Evolutionary conservation across 2,797 vertebrate species (phyloP).

Genomic region (Helarctos malayanus): DNA sequence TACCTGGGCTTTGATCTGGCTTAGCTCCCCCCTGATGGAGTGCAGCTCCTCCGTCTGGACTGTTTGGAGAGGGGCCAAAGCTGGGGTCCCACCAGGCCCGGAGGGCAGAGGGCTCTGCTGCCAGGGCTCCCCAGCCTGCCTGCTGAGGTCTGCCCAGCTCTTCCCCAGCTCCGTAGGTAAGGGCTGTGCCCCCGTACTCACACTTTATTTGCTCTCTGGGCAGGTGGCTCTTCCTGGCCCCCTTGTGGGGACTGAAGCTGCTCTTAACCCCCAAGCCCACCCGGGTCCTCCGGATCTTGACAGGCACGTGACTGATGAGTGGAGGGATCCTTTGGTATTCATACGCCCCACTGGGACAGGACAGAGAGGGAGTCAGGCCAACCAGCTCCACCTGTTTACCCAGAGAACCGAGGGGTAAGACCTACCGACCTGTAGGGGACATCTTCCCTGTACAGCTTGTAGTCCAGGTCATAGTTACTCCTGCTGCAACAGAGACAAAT

Average conservation of each 20-base stretch:
- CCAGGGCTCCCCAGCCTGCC: neutral
- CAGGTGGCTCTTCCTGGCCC: constrained; percentile 61
- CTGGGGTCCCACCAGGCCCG: neutral
- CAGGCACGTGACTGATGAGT: constrained; percentile 76
- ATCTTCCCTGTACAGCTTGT: constrained; percentile 66
- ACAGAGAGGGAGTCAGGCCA: accelerated
- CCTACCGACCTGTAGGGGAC: constrained; percentile 57
- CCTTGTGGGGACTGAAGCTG: constrained; percentile 52
- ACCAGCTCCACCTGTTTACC: no score
- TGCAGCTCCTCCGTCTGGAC: constrained; percentile 81
- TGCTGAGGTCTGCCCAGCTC: no score
- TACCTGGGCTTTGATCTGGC: constrained; percentile 88
- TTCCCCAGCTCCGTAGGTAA: neutral
- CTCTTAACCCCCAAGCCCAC: constrained; percentile 59
- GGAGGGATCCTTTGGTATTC: constrained; percentile 85
- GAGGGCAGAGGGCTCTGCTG: neutral
- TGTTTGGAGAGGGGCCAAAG: neutral
- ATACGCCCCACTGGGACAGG: constrained; percentile 67
- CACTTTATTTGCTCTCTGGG: constrained; percentile 43
- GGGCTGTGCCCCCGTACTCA: constrained; percentile 61
- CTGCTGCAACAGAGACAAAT: constrained; percentile 58
- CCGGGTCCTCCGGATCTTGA: constrained; percentile 79
- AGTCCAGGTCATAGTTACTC: constrained; percentile 78
- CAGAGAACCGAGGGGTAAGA: neutral
- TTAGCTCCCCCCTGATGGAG: constrained; percentile 85